Evolutionary conservation across 2,797 vertebrate genomes (phyloP).

Genomic region (Gymnocypris eckloni): DNA sequence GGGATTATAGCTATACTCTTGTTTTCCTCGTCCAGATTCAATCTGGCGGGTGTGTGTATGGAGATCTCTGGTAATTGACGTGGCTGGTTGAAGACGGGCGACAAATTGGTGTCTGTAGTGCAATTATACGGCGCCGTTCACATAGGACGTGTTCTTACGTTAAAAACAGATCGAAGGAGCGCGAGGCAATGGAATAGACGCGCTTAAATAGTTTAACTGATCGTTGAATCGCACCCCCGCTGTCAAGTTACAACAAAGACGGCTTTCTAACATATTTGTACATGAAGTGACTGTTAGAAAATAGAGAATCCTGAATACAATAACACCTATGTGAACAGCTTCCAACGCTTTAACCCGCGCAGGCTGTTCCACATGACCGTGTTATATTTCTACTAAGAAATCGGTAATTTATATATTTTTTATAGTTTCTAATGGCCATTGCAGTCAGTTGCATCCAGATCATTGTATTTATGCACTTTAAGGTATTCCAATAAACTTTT

Average conservation of each 20-base stretch:
- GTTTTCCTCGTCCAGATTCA: constrained; percentile 68
- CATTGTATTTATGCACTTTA: neutral
- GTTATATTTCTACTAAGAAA: neutral
- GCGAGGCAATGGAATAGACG: neutral
- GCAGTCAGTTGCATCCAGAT: neutral
- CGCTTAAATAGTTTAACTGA: neutral
- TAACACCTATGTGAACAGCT: neutral
- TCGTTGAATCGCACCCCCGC: neutral
- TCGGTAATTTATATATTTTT: neutral
- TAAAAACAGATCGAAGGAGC: neutral
- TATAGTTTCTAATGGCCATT: neutral
- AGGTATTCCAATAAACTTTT: neutral
- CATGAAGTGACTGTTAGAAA: neutral
- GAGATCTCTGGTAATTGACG: constrained; percentile 61
- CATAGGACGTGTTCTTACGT: neutral
- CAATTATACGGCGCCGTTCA: constrained; percentile 49
- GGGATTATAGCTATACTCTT: constrained; percentile 74
- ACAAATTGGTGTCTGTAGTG: constrained; percentile 57
- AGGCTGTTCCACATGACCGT: too few relatives aligned
- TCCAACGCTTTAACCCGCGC: neutral
- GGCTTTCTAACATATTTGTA: neutral
- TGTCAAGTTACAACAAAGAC: neutral
- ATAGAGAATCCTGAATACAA: neutral
- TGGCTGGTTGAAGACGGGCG: constrained; percentile 35
- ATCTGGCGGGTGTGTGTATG: constrained; percentile 53